Conservation (phyloP, 2,113 vertebrate species). For the Emydura subglobosa region DNA sequence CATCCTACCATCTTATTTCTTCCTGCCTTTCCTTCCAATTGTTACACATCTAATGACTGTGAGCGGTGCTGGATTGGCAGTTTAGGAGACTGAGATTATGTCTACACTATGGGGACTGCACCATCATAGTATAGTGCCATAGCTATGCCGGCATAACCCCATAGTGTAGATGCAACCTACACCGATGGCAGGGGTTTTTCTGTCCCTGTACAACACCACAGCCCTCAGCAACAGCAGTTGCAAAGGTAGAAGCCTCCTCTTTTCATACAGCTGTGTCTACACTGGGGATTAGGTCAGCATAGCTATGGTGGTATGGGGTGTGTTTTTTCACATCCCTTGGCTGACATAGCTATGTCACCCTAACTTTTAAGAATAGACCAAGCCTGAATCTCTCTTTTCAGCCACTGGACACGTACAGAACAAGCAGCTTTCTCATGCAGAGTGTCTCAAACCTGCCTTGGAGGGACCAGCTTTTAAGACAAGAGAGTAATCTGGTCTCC, state of each 20-base stretch:
- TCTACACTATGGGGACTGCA: background rate
- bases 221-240: background rate
- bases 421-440: accelerated
- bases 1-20: background rate
- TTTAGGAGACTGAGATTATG: background rate
- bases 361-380: background rate
- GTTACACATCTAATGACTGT: background rate
- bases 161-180: background rate
- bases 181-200: background rate
- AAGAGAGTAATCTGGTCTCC: background rate
- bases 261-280: background rate
- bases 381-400: background rate
- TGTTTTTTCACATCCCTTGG: too few relatives aligned
- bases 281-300: too few relatives aligned
- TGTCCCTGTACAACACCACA: background rate
- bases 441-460: background rate
- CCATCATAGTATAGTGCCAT: background rate
- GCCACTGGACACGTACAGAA: background rate
- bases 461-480: background rate
- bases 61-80: background rate
- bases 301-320: too few relatives aligned
- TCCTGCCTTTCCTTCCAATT: accelerated
- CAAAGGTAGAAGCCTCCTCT: background rate
- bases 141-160: background rate
- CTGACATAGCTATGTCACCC: background rate